Conservation (phyloP, 2,888 invertebrate species). For the Agrochola lychnidis region DNA sequence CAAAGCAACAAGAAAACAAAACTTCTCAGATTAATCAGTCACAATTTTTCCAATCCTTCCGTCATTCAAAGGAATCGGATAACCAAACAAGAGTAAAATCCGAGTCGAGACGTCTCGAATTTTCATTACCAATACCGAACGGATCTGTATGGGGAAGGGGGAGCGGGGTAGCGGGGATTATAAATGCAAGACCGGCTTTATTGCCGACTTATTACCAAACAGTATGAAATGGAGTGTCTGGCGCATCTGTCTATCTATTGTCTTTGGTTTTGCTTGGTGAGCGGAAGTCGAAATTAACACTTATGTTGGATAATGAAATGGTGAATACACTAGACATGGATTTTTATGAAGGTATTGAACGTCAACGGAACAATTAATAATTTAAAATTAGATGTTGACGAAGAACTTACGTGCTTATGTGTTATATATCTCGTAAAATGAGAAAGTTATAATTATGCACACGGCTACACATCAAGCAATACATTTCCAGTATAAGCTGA, state of each 20-base stretch:
- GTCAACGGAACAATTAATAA: too few relatives aligned
- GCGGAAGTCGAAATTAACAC: constrained; percentile 43
- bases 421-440: neutral
- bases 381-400: neutral
- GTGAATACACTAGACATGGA: neutral
- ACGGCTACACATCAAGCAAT: too few relatives aligned
- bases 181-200: constrained; percentile 75
- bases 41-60: constrained; percentile 53
- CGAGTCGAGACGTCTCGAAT: constrained; percentile 79
- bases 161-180: constrained; percentile 69
- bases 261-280: constrained; percentile 40
- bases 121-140: constrained; percentile 64
- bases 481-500: too few relatives aligned
- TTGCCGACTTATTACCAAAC: constrained; percentile 66
- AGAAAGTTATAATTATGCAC: neutral
- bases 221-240: constrained; percentile 59
- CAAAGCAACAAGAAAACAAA: constrained; percentile 26
- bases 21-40: constrained; percentile 52
- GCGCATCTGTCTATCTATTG: constrained; percentile 54
- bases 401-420: neutral
- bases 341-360: neutral
- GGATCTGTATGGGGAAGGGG: constrained; percentile 39
- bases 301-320: constrained; percentile 35
- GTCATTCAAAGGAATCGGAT: constrained; percentile 63
- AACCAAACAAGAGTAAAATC: constrained; percentile 76